Base-by-base conservation (phyloP, 92 coral and sea anemone genomes). In the Chrysogorgia sp. region DNA sequence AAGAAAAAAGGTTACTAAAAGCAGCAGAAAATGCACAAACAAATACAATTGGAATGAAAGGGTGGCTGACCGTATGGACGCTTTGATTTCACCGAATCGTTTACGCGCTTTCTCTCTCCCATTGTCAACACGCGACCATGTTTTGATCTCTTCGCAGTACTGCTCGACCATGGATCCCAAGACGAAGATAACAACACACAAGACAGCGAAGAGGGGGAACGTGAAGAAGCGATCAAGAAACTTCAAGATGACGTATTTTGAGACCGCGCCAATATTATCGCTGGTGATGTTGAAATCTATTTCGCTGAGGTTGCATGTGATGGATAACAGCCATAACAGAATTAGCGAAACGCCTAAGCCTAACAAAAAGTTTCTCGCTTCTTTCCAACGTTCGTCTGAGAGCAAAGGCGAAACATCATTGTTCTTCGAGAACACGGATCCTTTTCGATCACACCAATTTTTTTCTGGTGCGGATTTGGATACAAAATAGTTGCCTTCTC, bases 141-240 rank as follows among this genome's bases (percentile, higher is more conserved):
- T n/a, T 63, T 32, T 2, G 19, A 63, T 63, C 0, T 10, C 1
- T 2, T 63, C 48, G 40, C 45, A 2, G 23, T 63, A 63, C 19
- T 63, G 40, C n/a, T 63, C 69, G 69, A 63, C 69, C 69, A 63
- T 63, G 40, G 25, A 29, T 10, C 69, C 19, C 45, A 63, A 29
- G 19, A 34, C 15, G 24, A 28, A 63, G 22, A 63, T 63, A 1
- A 43, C 40, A 1, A 63, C 34, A 20, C 69, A 63, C 21, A 31
- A 20, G 0, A 29, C 23, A 20, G 6, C 13, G 21, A 63, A 63
- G 2, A 63, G 43, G 22, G 43, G 40, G 10, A 63, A 63, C 0
- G 69, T 41, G 3, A 63, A 10, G 7, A 34, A 31, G 7, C 69
- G 69, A n/a, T 63, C 69, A 0, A 63, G 20, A 15, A 63, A 22